Evolutionary conservation across 2,113 vertebrate species (phyloP).

Genomic region (Choloepus hoffmanni): DNA sequence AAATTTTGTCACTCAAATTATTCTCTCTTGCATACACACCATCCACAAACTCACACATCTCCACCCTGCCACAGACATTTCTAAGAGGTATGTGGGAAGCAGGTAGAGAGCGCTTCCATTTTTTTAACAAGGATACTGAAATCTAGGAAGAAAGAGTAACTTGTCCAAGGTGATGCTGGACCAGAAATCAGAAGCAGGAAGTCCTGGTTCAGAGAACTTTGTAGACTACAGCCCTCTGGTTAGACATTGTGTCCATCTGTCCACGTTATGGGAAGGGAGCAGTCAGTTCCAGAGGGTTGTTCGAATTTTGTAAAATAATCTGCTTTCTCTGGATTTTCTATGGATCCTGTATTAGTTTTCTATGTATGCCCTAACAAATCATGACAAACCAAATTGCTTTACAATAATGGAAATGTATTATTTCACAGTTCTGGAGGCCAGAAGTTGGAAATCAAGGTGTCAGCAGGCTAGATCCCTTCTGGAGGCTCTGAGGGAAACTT

Average conservation of each 20-base stretch:
- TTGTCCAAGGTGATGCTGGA: neutral
- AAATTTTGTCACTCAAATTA: neutral
- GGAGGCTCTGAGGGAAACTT: neutral
- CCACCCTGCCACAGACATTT: neutral
- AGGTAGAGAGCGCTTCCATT: neutral
- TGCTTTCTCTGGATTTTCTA: neutral
- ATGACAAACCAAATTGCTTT: neutral
- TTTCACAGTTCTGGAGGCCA: neutral
- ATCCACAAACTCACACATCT: neutral
- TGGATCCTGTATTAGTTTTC: neutral
- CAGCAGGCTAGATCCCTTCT: neutral
- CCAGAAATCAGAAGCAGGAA: slow-evolving; percentile 39
- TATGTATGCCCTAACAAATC: neutral
- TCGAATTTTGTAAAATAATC: neutral
- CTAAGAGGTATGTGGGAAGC: neutral
- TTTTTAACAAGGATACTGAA: neutral
- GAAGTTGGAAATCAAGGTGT: neutral
- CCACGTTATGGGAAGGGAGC: neutral
- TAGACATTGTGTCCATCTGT: neutral
- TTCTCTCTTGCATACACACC: neutral
- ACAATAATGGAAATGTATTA: neutral
- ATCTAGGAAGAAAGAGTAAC: neutral
- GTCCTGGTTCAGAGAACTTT: neutral
- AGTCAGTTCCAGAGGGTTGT: neutral
- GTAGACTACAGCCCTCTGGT: neutral